Conservation (phyloP, 1,140 invertebrate genomes). For the Ooceraea biroi region DNA sequence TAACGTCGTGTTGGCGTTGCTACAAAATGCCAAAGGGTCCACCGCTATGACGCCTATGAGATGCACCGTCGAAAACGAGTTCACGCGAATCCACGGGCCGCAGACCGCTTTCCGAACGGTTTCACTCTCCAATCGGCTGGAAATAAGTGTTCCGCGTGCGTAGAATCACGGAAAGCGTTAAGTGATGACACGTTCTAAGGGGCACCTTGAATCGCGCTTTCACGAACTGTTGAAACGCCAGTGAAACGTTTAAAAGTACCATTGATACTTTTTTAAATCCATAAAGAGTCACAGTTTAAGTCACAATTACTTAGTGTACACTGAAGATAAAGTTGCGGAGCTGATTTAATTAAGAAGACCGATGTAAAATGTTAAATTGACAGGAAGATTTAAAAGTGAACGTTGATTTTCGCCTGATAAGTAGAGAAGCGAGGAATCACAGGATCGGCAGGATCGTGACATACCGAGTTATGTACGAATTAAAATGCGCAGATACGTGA, state of each 20-base stretch:
- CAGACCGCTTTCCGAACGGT: conserved; percentile 74
- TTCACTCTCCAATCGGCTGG: conserved; percentile 74
- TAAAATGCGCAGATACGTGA: conserved; percentile 12
- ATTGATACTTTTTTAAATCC: background rate
- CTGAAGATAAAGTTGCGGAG: background rate
- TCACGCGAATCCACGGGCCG: conserved; percentile 17
- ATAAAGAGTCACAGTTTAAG: background rate
- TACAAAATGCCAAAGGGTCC: conserved; percentile 78
- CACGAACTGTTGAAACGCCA: background rate
- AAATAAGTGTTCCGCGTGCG: conserved; percentile 47
- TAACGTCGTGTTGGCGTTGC: conserved; percentile 60
- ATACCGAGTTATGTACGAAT: conserved; percentile 8
- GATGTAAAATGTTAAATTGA: background rate
- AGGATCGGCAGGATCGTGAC: background rate
- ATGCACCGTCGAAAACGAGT: conserved; percentile 49
- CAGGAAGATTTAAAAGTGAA: background rate
- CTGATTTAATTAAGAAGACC: background rate
- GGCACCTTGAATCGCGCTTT: background rate
- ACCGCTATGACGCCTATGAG: conserved; percentile 63
- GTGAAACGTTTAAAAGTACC: background rate
- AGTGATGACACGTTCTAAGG: conserved; percentile 3
- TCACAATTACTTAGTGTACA: background rate
- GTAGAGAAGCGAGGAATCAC: too few relatives aligned
- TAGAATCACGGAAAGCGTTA: conserved; percentile 11
- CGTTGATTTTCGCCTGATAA: background rate